Evolutionary conservation across 2,888 invertebrate species (phyloP), one percentile per base, ranked within the genome.

Genomic region (Parnassius glacialis): DNA sequence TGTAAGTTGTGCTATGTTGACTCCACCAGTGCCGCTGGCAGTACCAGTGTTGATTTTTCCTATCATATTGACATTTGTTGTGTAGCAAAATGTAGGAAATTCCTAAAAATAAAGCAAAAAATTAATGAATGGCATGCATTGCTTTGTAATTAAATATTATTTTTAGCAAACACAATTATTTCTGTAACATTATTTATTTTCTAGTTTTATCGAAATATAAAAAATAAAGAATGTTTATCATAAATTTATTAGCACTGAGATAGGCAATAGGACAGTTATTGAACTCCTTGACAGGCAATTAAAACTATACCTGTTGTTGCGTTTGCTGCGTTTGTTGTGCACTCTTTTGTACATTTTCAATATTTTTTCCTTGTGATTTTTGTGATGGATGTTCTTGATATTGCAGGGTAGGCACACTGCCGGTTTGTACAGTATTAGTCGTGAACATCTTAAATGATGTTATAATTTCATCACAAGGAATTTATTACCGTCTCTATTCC

Each of bases 51-150:
- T 90, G 65, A 94, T 87, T 84, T 94, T 94, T 56, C 94, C 94
- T 68, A 94, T 93, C 94, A 94, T 94, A 75, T 94, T 94, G 11
- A 94, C 94, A 81, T 94, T 94, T 51, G 92, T 93, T 66, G 92
- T 93, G 73, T 95, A 95, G 74, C 95, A 95, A 82, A 95, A 95
- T 68, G 95, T 94, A 50, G 94, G 94, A 73, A 94, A 94, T 59
- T 94, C 94, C 89, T 93, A 83, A 11, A 78, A 78, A 44, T 44
- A 57, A 43, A 34, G 42, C 43, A 7, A 34, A 7, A 5, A 34
- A 5, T 34, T 34, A 34, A 34, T 34, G 34, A 34, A 34, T 20
- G 20, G 5, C 0, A 34, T 5, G 5, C 7, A 7, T 34, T 34
- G 34, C 34, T 34, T 5, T 34, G 34, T 20, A 20, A 20, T 20